Base-by-base conservation (phyloP, 2,888 invertebrate genomes). In the Abscondita cerata region DNA sequence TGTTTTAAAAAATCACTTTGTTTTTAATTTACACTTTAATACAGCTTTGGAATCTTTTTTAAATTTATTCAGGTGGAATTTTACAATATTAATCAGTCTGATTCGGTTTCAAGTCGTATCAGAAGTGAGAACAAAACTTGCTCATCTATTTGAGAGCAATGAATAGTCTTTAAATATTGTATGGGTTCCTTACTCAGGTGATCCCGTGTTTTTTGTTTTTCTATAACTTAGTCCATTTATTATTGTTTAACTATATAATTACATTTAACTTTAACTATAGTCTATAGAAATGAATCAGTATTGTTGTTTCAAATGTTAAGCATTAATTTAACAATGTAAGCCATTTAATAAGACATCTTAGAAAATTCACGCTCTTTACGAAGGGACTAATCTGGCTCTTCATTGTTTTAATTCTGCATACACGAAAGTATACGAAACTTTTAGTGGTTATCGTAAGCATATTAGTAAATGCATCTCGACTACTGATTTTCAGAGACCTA, bases 381-480 rank as follows among this genome's bases (percentile, higher is more conserved):
- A n/a, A 6, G 47, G 36, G 13, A n/a, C 34, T 12, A 25, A 44
- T 25, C 36, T 59, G 16, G 18, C 8, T 12, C 33, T 59, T 13
- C 40, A 52, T 46, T 52, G 59, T 59, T 52, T 13, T 36, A 44
- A 46, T 33, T n/a, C n/a, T n/a, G n/a, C n/a, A n/a, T 59, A 52
- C 13, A 46, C n/a, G 1, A 59, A 59, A 8, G 36, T 46, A 31
- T 52, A 55, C 36, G 46, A 52, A 46, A 46, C 59, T 20, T 44
- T 59, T 15, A 59, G 59, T 44, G 52, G 46, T 15, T 59, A 52
- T 20, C 33, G 59, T 12, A 52, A 46, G 34, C 59, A 52, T 44
- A 15, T 59, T 18, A 9, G n/a, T n/a, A n/a, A n/a, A n/a, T n/a
- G n/a, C n/a, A n/a, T n/a, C n/a, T n/a, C n/a, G n/a, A n/a, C n/a